Conservation (phyloP, 37 sponge, comb jelly and placozoan genomes). For the Petrosia ficiformis region DNA sequence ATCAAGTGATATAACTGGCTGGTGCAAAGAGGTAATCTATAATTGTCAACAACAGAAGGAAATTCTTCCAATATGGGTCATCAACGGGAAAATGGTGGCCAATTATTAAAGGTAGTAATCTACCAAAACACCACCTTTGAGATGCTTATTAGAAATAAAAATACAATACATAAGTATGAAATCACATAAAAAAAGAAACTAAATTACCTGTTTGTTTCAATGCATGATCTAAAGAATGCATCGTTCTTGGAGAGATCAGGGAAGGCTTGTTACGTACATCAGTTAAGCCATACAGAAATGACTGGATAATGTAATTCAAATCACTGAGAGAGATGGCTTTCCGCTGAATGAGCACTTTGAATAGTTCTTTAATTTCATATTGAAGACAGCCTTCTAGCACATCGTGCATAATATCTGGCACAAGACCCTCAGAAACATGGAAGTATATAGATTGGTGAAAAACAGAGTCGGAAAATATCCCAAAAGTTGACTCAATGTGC, state of each 20-base stretch:
- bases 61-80: constrained; percentile 43
- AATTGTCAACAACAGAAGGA: constrained; percentile 32
- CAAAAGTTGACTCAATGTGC: not conserved
- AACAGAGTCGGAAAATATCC: not conserved
- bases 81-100: constrained; percentile 43
- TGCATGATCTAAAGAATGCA: constrained; percentile 8
- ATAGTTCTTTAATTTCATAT: not conserved
- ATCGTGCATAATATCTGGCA: constrained; percentile 5
- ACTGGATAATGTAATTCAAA: not conserved
- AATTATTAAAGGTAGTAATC: constrained; percentile 57
- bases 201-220: constrained; percentile 37
- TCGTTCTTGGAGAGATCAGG: constrained; percentile 8
- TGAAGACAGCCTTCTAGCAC: not conserved
- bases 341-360: constrained; percentile 2
- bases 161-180: too few relatives aligned
- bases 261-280: constrained; percentile 21
- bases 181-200: too few relatives aligned
- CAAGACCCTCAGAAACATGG: not conserved
- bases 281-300: not conserved
- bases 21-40: constrained; percentile 52
- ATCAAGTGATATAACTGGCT: constrained; percentile 15
- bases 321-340: not conserved
- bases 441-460: not conserved
- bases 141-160: constrained; percentile 21
- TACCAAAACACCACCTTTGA: constrained; percentile 54